Evolutionary conservation across 92 coral and sea anemone genomes (phyloP).

Genomic region (Heteractis magnifica): DNA sequence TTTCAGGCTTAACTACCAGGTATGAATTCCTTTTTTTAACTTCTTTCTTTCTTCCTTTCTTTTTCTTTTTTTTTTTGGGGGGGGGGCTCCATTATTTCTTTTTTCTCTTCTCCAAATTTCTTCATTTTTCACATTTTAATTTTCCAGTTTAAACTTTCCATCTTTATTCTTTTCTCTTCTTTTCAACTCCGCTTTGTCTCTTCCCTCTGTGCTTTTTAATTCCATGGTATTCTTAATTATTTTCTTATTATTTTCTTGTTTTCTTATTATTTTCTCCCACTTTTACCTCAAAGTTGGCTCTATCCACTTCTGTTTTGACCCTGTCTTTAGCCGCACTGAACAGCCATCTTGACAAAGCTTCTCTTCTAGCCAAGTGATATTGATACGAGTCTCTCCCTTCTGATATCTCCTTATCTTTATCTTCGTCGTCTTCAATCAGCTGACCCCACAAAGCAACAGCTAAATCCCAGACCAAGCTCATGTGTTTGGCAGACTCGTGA

Average conservation of each 20-base stretch:
- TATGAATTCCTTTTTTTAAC: neutral
- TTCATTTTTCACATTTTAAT: neutral
- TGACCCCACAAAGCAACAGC: conserved; percentile 93
- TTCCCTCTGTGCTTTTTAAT: too few species aligned
- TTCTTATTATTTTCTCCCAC: neutral
- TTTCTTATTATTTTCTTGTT: too few species aligned
- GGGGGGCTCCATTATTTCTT: neutral
- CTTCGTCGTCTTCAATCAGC: conserved; percentile 49
- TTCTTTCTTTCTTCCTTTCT: neutral
- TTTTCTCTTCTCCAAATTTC: neutral
- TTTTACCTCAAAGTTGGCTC: conserved; percentile 77
- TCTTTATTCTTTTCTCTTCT: neutral
- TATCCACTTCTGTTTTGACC: conserved; percentile 76
- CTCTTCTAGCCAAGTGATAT: conserved; percentile 66
- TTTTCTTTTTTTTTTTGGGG: neutral
- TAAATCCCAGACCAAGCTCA: conserved; percentile 83
- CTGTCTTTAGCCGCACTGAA: conserved; percentile 65
- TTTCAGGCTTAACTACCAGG: neutral
- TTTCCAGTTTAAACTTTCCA: neutral
- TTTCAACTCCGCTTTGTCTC: too few species aligned
- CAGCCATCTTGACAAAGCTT: conserved; percentile 86
- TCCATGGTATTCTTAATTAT: too few species aligned
- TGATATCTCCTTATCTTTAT: conserved; percentile 19
- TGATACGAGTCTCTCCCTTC: conserved; percentile 63
- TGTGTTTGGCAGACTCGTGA: conserved; percentile 68